Percentiles rank a stretch among this genome's conserved stretches.
Evolutionary conservation across 2,888 invertebrate genomes (phyloP).

Genomic region (Tenthredo mesomela): DNA sequence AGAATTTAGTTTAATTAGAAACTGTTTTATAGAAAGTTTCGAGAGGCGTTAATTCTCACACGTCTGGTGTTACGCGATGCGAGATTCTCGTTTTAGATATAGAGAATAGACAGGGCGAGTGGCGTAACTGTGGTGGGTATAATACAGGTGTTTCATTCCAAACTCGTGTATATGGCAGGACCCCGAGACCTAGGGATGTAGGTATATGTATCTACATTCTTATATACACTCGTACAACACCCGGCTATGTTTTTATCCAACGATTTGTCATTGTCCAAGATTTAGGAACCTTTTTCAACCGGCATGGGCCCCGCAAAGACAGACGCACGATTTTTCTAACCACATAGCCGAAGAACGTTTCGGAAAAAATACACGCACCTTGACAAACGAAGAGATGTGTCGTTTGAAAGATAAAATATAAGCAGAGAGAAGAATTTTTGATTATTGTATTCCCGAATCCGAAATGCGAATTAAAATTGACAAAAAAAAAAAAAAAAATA

Average conservation of each 20-base stretch:
- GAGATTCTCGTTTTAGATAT: slow-evolving; percentile 34
- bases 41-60: slow-evolving; percentile 41
- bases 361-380: background rate
- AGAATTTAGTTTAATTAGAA: slow-evolving; percentile 42
- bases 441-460: background rate
- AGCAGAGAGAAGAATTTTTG: background rate
- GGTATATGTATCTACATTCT: background rate
- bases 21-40: slow-evolving; percentile 33
- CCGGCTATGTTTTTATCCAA: slow-evolving; percentile 40
- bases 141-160: slow-evolving; percentile 44
- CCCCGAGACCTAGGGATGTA: background rate
- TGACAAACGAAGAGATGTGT: background rate
- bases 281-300: slow-evolving; percentile 62
- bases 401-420: background rate
- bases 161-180: background rate
- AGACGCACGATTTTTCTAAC: slow-evolving; percentile 17
- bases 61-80: slow-evolving; percentile 43
- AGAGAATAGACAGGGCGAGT: background rate
- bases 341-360: slow-evolving; percentile 1
- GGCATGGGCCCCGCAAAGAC: slow-evolving; percentile 49
- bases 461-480: background rate
- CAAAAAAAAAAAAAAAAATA: too few species aligned
- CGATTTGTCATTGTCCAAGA: slow-evolving; percentile 66
- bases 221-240: background rate
- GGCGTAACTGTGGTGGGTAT: background rate